A percentile compares a stretch with the other conserved stretches of the same genome.
Evolutionary conservation across 1,140 invertebrate genomes (phyloP).

Genomic region (Reticulitermes speratus): DNA sequence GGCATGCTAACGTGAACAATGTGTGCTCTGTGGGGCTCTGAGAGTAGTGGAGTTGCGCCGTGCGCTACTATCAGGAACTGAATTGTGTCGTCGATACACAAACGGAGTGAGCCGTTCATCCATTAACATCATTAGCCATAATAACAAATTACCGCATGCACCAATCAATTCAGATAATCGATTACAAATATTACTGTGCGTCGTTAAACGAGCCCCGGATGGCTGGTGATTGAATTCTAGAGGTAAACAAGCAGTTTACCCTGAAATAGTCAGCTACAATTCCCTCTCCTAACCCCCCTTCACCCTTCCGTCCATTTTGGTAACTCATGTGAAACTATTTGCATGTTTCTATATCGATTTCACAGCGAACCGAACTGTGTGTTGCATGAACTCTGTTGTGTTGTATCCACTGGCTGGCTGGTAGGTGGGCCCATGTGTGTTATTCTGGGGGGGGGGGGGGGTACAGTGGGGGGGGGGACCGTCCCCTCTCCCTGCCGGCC

Average conservation of each 20-base stretch:
- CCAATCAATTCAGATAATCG: neutral
- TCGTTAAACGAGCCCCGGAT: neutral
- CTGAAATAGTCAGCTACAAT: neutral
- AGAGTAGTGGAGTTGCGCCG: too few relatives aligned
- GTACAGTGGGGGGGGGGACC: neutral
- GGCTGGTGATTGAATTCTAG: neutral
- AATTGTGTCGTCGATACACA: neutral
- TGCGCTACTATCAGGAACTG: neutral
- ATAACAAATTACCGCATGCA: slow-evolving; percentile 6
- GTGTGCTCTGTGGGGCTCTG: too few relatives aligned
- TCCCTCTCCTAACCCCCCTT: neutral
- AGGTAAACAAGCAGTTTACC: neutral
- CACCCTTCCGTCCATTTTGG: neutral
- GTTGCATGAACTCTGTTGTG: neutral
- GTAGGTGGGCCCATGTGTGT: neutral
- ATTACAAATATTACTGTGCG: neutral
- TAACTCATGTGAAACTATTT: neutral
- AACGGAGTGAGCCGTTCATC: neutral
- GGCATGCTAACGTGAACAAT: too few relatives aligned
- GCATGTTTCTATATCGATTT: neutral
- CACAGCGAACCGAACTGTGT: neutral
- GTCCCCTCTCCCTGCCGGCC: neutral
- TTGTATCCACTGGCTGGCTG: neutral
- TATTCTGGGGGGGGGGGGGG: neutral
- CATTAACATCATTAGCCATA: slow-evolving; percentile 5